Conservation (phyloP, 2,888 invertebrate genomes). For the Desoria tigrina region DNA sequence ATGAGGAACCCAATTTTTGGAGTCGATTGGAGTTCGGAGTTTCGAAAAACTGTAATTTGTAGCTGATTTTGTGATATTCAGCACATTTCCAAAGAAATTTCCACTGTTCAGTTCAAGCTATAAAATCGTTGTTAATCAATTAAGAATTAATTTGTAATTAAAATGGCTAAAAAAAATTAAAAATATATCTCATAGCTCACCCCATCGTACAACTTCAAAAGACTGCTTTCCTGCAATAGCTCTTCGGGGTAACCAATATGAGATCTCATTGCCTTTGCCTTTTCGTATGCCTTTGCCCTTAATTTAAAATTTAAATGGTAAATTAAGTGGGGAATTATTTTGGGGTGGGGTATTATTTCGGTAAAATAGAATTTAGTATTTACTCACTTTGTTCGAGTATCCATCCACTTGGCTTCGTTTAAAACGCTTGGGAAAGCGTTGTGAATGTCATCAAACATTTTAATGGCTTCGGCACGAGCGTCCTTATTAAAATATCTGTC, state of each 20-base stretch:
- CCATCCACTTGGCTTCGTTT: constrained; percentile 58
- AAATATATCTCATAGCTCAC: constrained; percentile 35
- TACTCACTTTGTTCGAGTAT: constrained; percentile 56
- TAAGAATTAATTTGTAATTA: neutral
- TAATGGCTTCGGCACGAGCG: constrained; percentile 51
- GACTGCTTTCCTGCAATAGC: constrained; percentile 55
- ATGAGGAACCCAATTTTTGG: constrained; percentile 53
- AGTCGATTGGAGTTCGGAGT: constrained; percentile 51
- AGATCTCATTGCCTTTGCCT: constrained; percentile 56
- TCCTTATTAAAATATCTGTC: constrained; percentile 55
- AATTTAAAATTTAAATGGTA: neutral
- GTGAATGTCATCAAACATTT: constrained; percentile 56
- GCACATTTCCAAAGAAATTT: constrained; percentile 54
- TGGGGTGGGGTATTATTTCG: neutral
- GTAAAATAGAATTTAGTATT: no score
- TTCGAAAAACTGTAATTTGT: constrained; percentile 53
- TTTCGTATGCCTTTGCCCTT: constrained; percentile 53
- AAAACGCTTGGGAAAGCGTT: constrained; percentile 57
- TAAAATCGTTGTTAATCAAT: constrained; percentile 4
- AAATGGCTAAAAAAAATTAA: constrained; percentile 9
- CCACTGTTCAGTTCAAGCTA: constrained; percentile 52
- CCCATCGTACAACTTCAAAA: constrained; percentile 55
- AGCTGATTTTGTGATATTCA: constrained; percentile 53
- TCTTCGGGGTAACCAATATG: constrained; percentile 58
- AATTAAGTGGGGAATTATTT: constrained; percentile 54